phyloP scores from a whole-genome alignment of 2,797 vertebrate species.

The Pelodytes ibericus region DNA sequence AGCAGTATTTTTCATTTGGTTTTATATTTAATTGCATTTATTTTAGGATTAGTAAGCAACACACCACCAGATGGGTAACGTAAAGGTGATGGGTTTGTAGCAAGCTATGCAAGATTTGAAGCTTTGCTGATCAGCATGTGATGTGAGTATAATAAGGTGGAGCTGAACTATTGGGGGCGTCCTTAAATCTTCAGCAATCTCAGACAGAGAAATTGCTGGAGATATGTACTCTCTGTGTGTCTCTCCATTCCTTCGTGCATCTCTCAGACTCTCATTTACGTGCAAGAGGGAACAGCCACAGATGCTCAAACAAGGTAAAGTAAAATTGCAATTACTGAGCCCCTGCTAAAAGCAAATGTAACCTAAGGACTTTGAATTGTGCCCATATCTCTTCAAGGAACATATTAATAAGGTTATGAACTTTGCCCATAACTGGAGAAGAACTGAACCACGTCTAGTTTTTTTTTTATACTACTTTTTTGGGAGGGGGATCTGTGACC shows the following conservation, averaged over 20 bases:
- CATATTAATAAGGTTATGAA: no score
- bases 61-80: slow-evolving; percentile 61
- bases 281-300: slow-evolving; percentile 13
- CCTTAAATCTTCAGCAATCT: slow-evolving; percentile 59
- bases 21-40: slow-evolving; percentile 56
- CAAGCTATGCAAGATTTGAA: slow-evolving; percentile 54
- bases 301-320: slow-evolving; percentile 35
- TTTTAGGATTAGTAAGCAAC: slow-evolving; percentile 66
- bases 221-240: slow-evolving; percentile 31
- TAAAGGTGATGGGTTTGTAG: slow-evolving; percentile 58
- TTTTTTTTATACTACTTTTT: background rate
- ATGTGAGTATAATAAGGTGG: slow-evolving; percentile 65
- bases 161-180: slow-evolving; percentile 72
- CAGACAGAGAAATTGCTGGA: slow-evolving; percentile 57
- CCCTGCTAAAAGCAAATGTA: background rate
- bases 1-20: slow-evolving; percentile 39
- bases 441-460: no score
- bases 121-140: slow-evolving; percentile 64
- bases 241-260: slow-evolving; percentile 34
- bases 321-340: background rate
- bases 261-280: slow-evolving; percentile 20
- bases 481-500: no score
- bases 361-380: background rate
- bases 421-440: no score
- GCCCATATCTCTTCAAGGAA: no score